phyloP scores from a whole-genome alignment of 92 coral and sea anemone species.

The Plumapathes pennacea region DNA sequence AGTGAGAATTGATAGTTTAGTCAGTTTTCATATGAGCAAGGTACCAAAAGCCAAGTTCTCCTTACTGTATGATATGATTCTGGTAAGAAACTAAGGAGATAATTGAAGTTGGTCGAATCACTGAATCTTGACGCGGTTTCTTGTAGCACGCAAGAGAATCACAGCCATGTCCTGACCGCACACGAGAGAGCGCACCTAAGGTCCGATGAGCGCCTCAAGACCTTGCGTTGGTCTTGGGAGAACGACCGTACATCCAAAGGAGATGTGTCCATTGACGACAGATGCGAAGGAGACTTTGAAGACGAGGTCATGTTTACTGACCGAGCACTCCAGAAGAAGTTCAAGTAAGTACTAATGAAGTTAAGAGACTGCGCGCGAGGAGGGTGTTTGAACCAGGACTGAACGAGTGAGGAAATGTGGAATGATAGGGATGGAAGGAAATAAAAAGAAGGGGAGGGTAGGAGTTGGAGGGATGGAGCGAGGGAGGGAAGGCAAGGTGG shows the following conservation, averaged over 20 bases:
- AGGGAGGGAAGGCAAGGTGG: not conserved
- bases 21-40: no score
- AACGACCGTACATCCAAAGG: constrained; percentile 85
- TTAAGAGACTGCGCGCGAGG: not conserved
- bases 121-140: not conserved
- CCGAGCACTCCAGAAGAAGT: constrained; percentile 69
- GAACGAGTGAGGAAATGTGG: not conserved
- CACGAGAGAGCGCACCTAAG: constrained; percentile 91
- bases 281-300: constrained; percentile 63
- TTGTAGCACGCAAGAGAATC: constrained; percentile 34
- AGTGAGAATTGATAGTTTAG: no score
- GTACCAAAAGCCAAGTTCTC: no score
- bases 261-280: constrained; percentile 57
- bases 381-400: no score
- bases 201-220: constrained; percentile 82
- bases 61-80: no score
- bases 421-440: not conserved
- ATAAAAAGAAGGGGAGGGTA: not conserved
- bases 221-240: constrained; percentile 90
- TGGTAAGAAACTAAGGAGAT: no score
- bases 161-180: constrained; percentile 62
- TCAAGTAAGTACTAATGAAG: constrained; percentile 49
- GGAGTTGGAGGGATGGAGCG: not conserved
- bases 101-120: no score
- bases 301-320: constrained; percentile 78